Base-by-base conservation (phyloP, 2,888 invertebrate species). In the Stenotaenia linearis region DNA sequence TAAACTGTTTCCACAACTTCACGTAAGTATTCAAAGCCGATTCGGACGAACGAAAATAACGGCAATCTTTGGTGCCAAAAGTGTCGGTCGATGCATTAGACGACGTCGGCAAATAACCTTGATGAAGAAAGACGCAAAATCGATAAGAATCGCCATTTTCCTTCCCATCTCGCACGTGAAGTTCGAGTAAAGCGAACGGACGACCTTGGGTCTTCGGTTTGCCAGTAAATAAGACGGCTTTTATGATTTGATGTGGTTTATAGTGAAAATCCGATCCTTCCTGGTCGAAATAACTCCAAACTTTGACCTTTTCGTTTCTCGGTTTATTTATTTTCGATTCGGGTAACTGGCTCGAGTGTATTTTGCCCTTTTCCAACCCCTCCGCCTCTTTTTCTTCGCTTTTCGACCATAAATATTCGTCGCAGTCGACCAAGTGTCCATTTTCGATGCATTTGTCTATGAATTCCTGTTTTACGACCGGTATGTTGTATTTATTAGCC, bases 91-190 rank as follows among this genome's bases (percentile, higher is more conserved):
- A n/a, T n/a, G n/a, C n/a, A n/a, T n/a, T n/a, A n/a, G n/a, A n/a
- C n/a, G n/a, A n/a, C 25, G 23, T 18, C 15, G 78, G 28, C 30
- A 28, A 75, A 35, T 30, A 37, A 18, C 78, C 78, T 23, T 56
- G 23, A 28, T 78, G 56, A 30, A 69, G 9, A 30, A 56, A 78
- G 5, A 78, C 30, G 21, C 78, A 78, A 32, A 56, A 78, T 61
- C 37, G 23, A 15, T 69, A 25, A 61, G 30, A 28, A 18, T 23
- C 61, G 18, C 10, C 25, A 28, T 35, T 18, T 10, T 50, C 15
- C 25, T 61, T 30, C n/a, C 9, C 69, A 4, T 30, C 30, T 30
- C 15, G 12, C 7, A 56, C 56, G 30, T 78, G 78, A 9, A 78
- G 28, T 78, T 78, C 78, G 28, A 78, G 5, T 12, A 61, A 30